Percentiles rank a stretch among this genome's conserved stretches.
phyloP scores from a whole-genome alignment of 1,140 invertebrate species.

The Druon quercuslanigerum region DNA sequence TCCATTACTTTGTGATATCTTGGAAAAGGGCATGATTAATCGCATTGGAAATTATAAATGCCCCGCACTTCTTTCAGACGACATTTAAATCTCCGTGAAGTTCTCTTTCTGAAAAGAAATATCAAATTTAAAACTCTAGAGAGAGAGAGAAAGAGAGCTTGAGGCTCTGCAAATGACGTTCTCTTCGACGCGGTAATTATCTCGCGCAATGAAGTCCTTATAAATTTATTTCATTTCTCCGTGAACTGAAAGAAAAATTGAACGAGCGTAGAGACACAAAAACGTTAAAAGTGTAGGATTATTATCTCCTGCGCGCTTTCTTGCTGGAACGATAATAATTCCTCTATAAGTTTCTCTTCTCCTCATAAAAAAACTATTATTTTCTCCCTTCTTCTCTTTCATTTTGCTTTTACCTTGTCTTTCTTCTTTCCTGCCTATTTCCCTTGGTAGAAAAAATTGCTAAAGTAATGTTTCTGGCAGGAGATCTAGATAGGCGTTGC shows the following conservation, averaged over 20 bases:
- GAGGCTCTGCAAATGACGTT: conserved; percentile 6
- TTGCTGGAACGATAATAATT: conserved; percentile 15
- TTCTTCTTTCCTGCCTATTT: neutral
- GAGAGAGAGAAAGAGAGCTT: too few relatives aligned
- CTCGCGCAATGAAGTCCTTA: conserved; percentile 5
- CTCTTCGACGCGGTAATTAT: conserved; percentile 9
- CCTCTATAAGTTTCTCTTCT: neutral
- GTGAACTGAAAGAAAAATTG: conserved; percentile 24
- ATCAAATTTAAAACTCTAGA: conserved; percentile 5
- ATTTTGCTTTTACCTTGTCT: neutral
- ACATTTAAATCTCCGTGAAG: too few relatives aligned
- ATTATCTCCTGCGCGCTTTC: conserved; percentile 9
- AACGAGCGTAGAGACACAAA: conserved; percentile 9
- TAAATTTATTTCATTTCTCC: conserved; percentile 22
- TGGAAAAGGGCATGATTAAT: too few relatives aligned
- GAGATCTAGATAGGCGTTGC: conserved; percentile 20
- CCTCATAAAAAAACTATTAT: conserved; percentile 8
- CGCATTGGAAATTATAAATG: too few relatives aligned
- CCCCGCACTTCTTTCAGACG: too few relatives aligned
- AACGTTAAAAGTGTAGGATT: conserved; percentile 11
- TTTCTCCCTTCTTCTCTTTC: conserved; percentile 32
- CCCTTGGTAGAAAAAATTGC: neutral
- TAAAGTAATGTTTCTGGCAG: conserved; percentile 16
- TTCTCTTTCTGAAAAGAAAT: neutral
- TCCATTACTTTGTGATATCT: too few relatives aligned